These are phyloP conservation scores for Prunella strophiata DNA, from an alignment of 2,797 vertebrate species.

Conservation along the genomic window DNA sequence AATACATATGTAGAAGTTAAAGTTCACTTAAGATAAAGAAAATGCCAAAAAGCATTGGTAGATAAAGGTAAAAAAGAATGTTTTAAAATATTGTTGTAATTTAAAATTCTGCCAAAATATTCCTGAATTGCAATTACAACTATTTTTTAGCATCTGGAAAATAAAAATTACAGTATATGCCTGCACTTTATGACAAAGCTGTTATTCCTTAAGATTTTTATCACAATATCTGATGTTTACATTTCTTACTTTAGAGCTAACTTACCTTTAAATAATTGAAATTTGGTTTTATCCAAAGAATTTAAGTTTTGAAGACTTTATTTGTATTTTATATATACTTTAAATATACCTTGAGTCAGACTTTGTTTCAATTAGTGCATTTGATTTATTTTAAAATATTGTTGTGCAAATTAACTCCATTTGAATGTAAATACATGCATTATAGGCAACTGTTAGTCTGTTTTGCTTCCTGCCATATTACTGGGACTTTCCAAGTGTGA, in stretches of 20 bases:
- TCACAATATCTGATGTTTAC: conserved; percentile 58
- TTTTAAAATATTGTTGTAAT: neutral
- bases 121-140: neutral
- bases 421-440: conserved; percentile 39
- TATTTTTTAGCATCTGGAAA: neutral
- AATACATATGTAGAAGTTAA: neutral
- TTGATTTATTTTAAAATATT: conserved; percentile 57
- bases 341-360: conserved; percentile 25
- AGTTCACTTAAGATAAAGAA: neutral
- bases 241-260: conserved; percentile 63
- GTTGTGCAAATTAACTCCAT: neutral
- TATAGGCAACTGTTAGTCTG: neutral
- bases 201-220: conserved; percentile 20
- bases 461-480: neutral
- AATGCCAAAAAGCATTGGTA: neutral
- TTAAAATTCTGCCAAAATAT: neutral
- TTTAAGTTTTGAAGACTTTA: conserved; percentile 34
- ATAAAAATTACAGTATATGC: neutral
- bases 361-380: neutral
- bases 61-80: neutral
- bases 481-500: neutral
- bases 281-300: neutral
- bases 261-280: conserved; percentile 26
- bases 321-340: conserved; percentile 34
- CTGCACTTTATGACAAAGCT: conserved; percentile 49